phyloP scores from a whole-genome alignment of 1,140 invertebrate species.

The Conus ventricosus region DNA sequence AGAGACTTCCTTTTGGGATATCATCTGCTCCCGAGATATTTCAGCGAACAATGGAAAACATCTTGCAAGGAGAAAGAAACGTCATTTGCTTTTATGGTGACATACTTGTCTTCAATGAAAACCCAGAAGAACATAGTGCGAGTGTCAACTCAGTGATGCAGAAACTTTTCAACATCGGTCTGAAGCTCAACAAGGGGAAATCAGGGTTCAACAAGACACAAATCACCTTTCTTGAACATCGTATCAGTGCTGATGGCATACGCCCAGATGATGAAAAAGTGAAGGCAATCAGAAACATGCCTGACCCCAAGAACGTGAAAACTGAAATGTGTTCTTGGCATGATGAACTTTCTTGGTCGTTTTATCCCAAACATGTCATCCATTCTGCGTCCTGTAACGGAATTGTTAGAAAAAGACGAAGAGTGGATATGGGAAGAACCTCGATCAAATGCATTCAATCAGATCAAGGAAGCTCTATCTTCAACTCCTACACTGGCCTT shows the following conservation, averaged over 20 bases:
- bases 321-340: slow-evolving; percentile 54
- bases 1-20: slow-evolving; percentile 45
- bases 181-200: slow-evolving; percentile 30
- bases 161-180: slow-evolving; percentile 32
- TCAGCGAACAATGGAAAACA: slow-evolving; percentile 39
- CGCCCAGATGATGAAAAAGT: neutral
- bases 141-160: slow-evolving; percentile 30
- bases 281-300: slow-evolving; percentile 41
- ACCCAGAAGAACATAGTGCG: slow-evolving; percentile 42
- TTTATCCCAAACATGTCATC: slow-evolving; percentile 47
- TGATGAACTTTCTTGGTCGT: slow-evolving; percentile 70
- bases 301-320: slow-evolving; percentile 38
- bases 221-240: slow-evolving; percentile 23
- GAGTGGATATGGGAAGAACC: slow-evolving; percentile 32
- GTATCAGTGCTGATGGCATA: slow-evolving; percentile 21
- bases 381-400: slow-evolving; percentile 25
- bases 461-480: slow-evolving; percentile 32
- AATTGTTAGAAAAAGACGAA: slow-evolving; percentile 29
- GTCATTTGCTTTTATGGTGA: slow-evolving; percentile 39
- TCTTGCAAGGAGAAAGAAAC: slow-evolving; percentile 34
- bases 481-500: slow-evolving; percentile 13
- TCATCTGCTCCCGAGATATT: slow-evolving; percentile 44
- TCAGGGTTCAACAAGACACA: neutral
- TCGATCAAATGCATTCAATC: slow-evolving; percentile 31
- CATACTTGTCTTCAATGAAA: slow-evolving; percentile 45